Percentiles rank a stretch among this genome's conserved stretches.
Conservation (phyloP, 1,140 invertebrate genomes). For the Cotesia chilonis region DNA sequence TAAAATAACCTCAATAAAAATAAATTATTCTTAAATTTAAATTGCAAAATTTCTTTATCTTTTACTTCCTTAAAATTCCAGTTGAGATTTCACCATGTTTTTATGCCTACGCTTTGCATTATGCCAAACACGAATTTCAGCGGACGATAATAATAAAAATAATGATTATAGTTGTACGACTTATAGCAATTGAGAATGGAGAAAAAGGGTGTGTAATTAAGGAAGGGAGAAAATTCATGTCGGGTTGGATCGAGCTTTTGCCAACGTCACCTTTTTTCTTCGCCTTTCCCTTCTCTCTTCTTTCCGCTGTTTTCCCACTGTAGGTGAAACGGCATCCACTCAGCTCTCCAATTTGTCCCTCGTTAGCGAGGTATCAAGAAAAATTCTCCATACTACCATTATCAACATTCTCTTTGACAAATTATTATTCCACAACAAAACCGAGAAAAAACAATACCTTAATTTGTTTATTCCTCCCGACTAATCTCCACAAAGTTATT, state of each 20-base stretch:
- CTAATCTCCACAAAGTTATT: too few relatives aligned
- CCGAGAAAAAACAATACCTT: too few relatives aligned
- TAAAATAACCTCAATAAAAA: too few relatives aligned
- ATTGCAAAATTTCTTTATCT: too few relatives aligned
- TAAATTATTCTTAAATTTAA: too few relatives aligned
- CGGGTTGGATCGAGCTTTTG: constrained; percentile 10
- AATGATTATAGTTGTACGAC: constrained; percentile 28
- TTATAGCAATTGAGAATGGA: constrained; percentile 1
- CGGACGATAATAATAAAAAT: constrained; percentile 10
- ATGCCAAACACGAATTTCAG: background rate
- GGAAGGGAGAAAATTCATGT: constrained; percentile 14
- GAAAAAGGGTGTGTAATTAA: constrained; percentile 27
- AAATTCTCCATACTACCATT: background rate
- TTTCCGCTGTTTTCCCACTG: background rate
- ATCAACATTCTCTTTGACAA: constrained; percentile 12
- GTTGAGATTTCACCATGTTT: background rate
- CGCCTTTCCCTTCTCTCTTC: too few relatives aligned
- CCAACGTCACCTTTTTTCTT: constrained; percentile 4
- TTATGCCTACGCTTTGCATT: background rate
- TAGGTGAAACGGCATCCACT: constrained; percentile 15
- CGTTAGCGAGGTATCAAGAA: constrained; percentile 20
- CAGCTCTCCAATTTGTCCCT: constrained; percentile 31
- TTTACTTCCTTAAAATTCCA: too few relatives aligned
- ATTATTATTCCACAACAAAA: background rate
- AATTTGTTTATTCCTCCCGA: too few relatives aligned